Evolutionary conservation across 2,888 invertebrate species (phyloP), one percentile per base, ranked within the genome.

Genomic region (Machimus atricapillus): DNA sequence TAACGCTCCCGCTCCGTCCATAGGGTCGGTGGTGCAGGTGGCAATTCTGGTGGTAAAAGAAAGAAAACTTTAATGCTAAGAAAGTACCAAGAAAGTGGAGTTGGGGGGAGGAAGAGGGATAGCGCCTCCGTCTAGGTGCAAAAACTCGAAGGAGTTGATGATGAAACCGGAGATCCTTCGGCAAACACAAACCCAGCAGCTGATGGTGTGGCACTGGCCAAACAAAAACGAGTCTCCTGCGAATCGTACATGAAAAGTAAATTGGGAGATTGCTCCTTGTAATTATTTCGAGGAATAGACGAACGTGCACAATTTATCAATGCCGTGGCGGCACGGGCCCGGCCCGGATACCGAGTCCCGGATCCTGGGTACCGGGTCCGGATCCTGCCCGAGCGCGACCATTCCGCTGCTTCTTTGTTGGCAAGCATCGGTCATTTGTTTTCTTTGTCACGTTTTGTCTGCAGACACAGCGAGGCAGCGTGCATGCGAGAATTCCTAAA

Each of bases 1-100:
- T 96, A 95, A 90, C 95, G 95, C 89, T 95, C 94, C 89, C 95
- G 94, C 90, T 95, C 95, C 14, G 96, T 95, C 90, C 94, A 93
- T 90, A 96, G 95, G 89, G 93, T 93, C 66, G 96, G 96, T 78
- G 94, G 94, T 85, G 94, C 93, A 87, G 94, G 94, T 27, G 96
- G 96, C 58, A 89, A 85, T 88, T 89, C 89, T 89, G 88, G 31
- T 2, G 52, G 86, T 86, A 87, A 76, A 66, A 23, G 66, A 66
- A 27, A 85, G 52, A 19, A 79, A 87, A 58, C 82, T 37, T 40
- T 58, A 40, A 78, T 46, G 16, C 14, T 16, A 77, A 73, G 73
- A 66, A 66, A 37, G n/a, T 79, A 46, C 31, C 23, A 23, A 79
- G 56, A 14, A n/a, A 96, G 87, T 95, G 43, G 12, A 43, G 34